These are phyloP conservation scores for Sturnus vulgaris DNA, from an alignment of 2,113 vertebrate genomes.

Conservation along the genomic window DNA sequence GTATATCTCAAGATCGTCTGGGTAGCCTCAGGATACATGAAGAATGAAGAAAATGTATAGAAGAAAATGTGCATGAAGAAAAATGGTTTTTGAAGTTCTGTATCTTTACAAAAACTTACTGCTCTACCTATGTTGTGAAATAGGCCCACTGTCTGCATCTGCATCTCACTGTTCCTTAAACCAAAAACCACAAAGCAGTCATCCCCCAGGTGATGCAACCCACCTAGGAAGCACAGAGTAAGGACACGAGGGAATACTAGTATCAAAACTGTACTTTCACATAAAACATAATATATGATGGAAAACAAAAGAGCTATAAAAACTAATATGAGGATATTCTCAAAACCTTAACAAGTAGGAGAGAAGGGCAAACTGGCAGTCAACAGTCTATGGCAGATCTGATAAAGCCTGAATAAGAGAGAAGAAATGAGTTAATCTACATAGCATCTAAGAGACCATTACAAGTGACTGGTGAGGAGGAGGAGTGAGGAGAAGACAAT, in stretches of 20 bases:
- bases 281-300: background rate
- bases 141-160: background rate
- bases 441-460: background rate
- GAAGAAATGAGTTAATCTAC: background rate
- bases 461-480: background rate
- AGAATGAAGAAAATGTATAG: background rate
- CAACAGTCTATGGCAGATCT: background rate
- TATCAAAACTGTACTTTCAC: background rate
- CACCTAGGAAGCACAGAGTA: background rate
- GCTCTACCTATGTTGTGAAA: background rate
- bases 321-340: background rate
- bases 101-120: background rate
- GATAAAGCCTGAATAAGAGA: fast-evolving
- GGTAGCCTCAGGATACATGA: background rate
- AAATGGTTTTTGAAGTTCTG: background rate
- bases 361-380: background rate
- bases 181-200: background rate
- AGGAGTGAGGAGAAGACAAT: background rate
- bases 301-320: background rate
- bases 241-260: background rate
- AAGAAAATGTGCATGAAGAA: background rate
- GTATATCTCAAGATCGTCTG: background rate
- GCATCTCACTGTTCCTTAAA: background rate
- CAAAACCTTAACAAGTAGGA: background rate
- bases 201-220: background rate